phyloP scores from a whole-genome alignment of 2,888 invertebrate species.

The Caenorhabditis imperialis region DNA sequence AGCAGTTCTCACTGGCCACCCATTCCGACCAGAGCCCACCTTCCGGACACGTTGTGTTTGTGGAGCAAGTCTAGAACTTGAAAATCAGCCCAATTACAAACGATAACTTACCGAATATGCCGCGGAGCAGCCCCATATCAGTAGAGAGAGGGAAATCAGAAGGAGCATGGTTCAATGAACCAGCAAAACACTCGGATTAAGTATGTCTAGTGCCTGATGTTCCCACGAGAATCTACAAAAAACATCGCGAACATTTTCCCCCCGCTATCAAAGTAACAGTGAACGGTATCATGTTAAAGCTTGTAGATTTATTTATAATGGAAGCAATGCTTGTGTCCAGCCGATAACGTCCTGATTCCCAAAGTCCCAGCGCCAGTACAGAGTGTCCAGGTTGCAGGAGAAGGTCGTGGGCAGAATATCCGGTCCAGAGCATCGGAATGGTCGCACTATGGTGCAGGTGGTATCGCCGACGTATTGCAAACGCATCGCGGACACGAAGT shows the following conservation, averaged over 20 bases:
- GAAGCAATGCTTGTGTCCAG: too few species aligned
- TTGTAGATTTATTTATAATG: too few species aligned
- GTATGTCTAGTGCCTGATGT: too few species aligned
- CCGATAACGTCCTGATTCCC: too few species aligned
- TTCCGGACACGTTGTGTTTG: conserved; percentile 3
- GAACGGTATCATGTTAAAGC: too few species aligned
- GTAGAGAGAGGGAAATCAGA: background rate
- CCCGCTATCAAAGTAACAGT: too few species aligned
- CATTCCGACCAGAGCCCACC: conserved; percentile 39
- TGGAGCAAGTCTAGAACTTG: conserved; percentile 9
- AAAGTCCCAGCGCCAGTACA: background rate
- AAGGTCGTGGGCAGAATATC: background rate
- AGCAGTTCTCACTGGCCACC: conserved; percentile 7
- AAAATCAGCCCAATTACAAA: background rate
- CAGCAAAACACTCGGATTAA: too few species aligned
- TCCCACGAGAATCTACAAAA: too few species aligned
- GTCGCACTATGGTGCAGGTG: background rate
- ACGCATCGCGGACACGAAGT: too few species aligned
- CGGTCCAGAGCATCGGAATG: background rate
- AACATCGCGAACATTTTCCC: too few species aligned
- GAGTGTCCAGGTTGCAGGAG: background rate
- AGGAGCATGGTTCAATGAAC: too few species aligned
- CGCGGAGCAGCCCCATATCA: background rate
- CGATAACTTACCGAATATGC: conserved; percentile 4
- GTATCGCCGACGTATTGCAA: background rate